Base-by-base conservation (phyloP, 1,140 invertebrate genomes). In the Micrasema longulum region DNA sequence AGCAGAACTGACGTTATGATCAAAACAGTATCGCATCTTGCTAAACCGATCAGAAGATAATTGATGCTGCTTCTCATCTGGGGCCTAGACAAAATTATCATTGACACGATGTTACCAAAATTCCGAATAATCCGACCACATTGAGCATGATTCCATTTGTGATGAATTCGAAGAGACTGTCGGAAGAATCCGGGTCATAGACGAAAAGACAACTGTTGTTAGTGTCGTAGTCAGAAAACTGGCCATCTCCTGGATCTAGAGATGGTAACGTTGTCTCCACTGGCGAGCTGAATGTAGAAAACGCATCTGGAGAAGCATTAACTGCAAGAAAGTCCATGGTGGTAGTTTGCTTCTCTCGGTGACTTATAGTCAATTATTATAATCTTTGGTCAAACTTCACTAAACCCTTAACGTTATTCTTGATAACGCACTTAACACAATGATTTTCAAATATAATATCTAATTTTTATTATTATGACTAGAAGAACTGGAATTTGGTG, bases 51-150 rank as follows among this genome's bases (percentile, higher is more conserved):
- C 3, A 98, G 88, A 69, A 97, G 88, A 78, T 95, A 96, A 84
- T 97, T 98, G 75, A 97, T 96, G 74, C 95, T 96, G 7, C 94
- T 96, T 76, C 92, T 89, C 96, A 97, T 97, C 78, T 97, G 95
- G 0, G 94, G 95, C 36, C 95, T 88, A 11, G 92, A 95, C 7
- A 98, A 85, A 26, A 98, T 96, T 18, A 96, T 91, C 85, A 97
- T 95, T 0, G 94, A 94, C 14, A 97, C 91, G 20, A 92, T 86
- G 80, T 98, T 98, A 62, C 95, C 95, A 1, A 84, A 31, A 98
- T 90, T 0, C 97, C 96, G 23, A 95, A 89, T 0, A 92, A 77
- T 53, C 94, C 93, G 12, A 97, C 89, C 11, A 92, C 79, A 78
- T 95, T 95, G 11, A 97, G 86, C 45, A 96, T 82, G 45, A 97